Evolutionary conservation across 2,888 invertebrate species (phyloP), one percentile per base, ranked within the genome.

Genomic region (Sphaerophoria taeniata): DNA sequence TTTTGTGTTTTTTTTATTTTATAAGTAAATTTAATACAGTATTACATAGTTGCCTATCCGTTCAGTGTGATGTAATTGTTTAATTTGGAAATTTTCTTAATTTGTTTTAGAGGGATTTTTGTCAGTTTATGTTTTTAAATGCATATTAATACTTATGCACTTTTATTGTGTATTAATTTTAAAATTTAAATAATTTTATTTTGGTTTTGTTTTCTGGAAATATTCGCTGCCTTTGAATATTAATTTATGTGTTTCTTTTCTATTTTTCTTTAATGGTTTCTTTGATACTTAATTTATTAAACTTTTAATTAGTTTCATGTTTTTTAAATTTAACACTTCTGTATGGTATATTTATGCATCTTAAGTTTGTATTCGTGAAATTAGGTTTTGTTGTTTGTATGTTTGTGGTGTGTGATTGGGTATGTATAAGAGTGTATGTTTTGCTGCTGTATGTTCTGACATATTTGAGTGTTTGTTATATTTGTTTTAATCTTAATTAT

Each of bases 391-490:
- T 67, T 67, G 71, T 82, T 9, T 81, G 63, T 71, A 55, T 73
- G 80, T 56, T 34, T 74, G 31, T 74, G 56, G 45, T 47, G 75
- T 4, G 34, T 67, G 87, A 87, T 83, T 87, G 87, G 89, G 89
- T 67, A 47, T 81, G 72, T 53, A 61, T 65, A 24, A 65, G 24
- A 24, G 65, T 76, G 61, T 72, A 56, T 79, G 56, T 56, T 89
- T 87, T 88, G 87, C 89, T 89, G 87, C 88, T 89, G 89, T 90
- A 89, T 24, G 24, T 24, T 24, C 79, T 80, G 75, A 71, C 72
- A 71, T 76, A 60, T 84, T 56, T 73, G 67, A 33, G 45, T 80
- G 72, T 75, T 61, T 43, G 16, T 63, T 51, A 47, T 33, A 33
- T 55, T 69, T 31, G 65, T 65, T 31, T 34, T 33, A 9, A 34